These are phyloP conservation scores for Craniophora ligustri DNA, from an alignment of 2,888 invertebrate genomes.

Conservation along the genomic window DNA sequence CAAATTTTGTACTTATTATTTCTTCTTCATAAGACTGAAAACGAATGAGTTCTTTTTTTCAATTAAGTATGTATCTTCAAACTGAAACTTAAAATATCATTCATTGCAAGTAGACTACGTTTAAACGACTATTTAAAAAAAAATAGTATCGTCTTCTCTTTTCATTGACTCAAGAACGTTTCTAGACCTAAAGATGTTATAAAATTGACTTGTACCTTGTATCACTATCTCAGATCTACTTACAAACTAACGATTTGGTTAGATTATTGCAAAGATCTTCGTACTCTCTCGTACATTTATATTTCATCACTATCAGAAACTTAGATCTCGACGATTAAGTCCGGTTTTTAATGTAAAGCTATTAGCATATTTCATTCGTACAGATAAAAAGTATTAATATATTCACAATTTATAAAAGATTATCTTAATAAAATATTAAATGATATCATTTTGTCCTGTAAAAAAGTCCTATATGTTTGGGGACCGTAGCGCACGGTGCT, in stretches of 20 bases:
- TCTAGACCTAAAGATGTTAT: not conserved
- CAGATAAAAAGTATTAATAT: not conserved
- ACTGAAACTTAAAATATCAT: too few species aligned
- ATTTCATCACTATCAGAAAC: not conserved
- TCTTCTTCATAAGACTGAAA: too few species aligned
- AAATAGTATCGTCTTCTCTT: too few species aligned
- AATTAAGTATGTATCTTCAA: too few species aligned
- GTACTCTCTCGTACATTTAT: not conserved
- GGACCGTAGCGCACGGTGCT: constrained; percentile 50
- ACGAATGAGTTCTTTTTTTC: too few species aligned
- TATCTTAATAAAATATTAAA: constrained; percentile 5
- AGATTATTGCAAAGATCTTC: not conserved
- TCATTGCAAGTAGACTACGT: too few species aligned
- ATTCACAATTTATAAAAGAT: too few species aligned
- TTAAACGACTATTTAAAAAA: too few species aligned
- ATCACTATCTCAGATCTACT: not conserved
- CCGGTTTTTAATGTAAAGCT: not conserved
- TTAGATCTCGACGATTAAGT: not conserved
- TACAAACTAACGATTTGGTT: not conserved
- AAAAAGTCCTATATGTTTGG: constrained; percentile 40
- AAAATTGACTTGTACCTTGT: not conserved
- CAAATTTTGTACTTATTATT: too few species aligned
- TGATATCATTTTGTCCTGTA: constrained; percentile 29
- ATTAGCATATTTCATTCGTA: not conserved
- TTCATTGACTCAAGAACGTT: not conserved